phyloP scores from a whole-genome alignment of 2,113 vertebrate species.

The Sterna hirundo region DNA sequence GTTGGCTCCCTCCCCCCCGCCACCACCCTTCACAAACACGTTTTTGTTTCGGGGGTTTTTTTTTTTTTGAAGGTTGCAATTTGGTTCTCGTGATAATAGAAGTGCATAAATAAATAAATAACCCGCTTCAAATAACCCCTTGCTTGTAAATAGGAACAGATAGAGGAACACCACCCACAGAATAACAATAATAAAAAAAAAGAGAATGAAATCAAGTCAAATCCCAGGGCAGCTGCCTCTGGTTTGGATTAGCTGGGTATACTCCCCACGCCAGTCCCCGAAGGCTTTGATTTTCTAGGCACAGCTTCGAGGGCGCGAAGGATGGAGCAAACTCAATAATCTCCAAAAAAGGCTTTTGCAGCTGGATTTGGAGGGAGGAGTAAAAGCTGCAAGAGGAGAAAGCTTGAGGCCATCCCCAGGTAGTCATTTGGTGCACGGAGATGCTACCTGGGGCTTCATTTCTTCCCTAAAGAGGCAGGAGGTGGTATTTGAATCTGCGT shows the following conservation, averaged over 20 bases:
- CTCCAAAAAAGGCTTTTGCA: neutral
- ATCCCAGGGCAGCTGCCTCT: neutral
- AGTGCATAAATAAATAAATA: constrained; percentile 64
- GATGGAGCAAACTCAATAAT: neutral
- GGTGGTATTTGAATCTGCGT: neutral
- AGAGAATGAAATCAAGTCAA: neutral
- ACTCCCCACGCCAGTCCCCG: neutral
- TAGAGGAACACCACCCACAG: neutral
- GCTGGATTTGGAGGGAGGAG: neutral
- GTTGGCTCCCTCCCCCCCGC: neutral
- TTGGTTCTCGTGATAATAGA: constrained; percentile 60
- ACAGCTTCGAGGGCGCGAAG: neutral
- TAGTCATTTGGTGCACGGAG: neutral
- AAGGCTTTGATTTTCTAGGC: neutral
- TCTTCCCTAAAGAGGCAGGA: neutral
- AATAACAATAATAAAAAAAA: neutral
- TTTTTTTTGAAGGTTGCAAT: constrained; percentile 55
- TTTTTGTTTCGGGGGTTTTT: too few species aligned
- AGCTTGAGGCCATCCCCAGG: neutral
- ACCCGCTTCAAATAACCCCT: constrained; percentile 54
- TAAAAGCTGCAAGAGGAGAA: neutral
- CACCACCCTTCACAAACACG: neutral
- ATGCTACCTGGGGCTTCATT: neutral
- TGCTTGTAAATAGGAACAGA: constrained; percentile 13
- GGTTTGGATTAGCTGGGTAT: neutral